These are phyloP conservation scores for Actinia tenebrosa DNA, from an alignment of 64 coral and sea anemone species.

Conservation along the genomic window DNA sequence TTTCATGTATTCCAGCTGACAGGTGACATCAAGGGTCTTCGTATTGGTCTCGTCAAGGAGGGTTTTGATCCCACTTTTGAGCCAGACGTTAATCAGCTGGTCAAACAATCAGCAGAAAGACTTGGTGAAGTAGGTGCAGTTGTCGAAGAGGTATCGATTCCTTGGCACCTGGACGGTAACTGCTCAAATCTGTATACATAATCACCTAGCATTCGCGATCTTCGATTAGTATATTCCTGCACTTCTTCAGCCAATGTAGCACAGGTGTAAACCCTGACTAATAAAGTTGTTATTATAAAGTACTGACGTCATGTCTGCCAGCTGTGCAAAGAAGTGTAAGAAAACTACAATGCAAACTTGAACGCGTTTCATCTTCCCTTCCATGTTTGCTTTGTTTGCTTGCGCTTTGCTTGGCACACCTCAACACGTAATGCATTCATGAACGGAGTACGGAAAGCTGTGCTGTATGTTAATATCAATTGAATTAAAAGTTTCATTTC, in stretches of 20 bases:
- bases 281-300: too few species aligned
- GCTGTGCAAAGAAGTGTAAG: not conserved
- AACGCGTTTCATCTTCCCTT: too few species aligned
- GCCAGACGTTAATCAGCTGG: constrained; percentile 59
- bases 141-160: constrained; percentile 62
- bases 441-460: too few species aligned
- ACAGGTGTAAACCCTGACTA: too few species aligned
- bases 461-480: too few species aligned
- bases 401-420: too few species aligned
- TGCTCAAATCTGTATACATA: not conserved
- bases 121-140: constrained; percentile 43
- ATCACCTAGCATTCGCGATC: too few species aligned
- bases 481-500: not conserved
- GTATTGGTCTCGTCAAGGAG: constrained; percentile 56
- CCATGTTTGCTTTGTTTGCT: too few species aligned
- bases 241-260: not conserved
- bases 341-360: too few species aligned
- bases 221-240: too few species aligned
- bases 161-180: constrained; percentile 22
- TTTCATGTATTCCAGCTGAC: constrained; percentile 25
- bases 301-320: not conserved
- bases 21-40: constrained; percentile 35
- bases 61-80: constrained; percentile 58
- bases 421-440: too few species aligned
- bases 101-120: constrained; percentile 37